These are phyloP conservation scores for Dromiciops gliroides DNA, from an alignment of 2,113 vertebrate species.

Conservation along the genomic window DNA sequence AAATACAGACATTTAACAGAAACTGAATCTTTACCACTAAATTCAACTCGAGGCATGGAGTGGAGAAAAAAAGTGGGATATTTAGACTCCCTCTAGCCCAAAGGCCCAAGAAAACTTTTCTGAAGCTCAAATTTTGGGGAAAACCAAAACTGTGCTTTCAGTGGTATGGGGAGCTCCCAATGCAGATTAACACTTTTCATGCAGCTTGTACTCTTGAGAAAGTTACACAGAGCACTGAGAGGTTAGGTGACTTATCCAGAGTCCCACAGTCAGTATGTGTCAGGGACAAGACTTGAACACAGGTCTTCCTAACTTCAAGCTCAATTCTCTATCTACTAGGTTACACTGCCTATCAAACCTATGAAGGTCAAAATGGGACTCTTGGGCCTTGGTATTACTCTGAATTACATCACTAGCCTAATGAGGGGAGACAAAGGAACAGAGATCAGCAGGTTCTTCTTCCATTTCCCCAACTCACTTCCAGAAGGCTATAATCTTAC, in stretches of 20 bases:
- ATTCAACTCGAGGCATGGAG: background rate
- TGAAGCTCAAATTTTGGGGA: background rate
- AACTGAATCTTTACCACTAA: background rate
- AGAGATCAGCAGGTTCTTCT: background rate
- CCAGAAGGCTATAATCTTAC: background rate
- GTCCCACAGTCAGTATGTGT: background rate
- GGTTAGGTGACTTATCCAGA: background rate
- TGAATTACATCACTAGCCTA: background rate
- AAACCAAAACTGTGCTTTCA: background rate
- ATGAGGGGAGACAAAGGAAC: background rate
- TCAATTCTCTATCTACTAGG: background rate
- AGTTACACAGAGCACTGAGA: background rate
- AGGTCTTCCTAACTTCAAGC: background rate
- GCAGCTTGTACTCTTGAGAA: background rate
- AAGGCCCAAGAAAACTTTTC: background rate
- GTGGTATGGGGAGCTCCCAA: background rate
- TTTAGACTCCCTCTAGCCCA: background rate
- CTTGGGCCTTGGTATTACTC: background rate
- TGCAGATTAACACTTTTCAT: background rate
- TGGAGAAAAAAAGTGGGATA: background rate
- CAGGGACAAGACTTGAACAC: background rate
- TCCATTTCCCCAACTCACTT: background rate
- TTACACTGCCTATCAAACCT: background rate
- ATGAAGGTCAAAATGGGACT: background rate
- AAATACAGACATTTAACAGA: background rate